These are phyloP conservation scores for Serrognathus titanus DNA, from an alignment of 2,888 invertebrate genomes.

Conservation along the genomic window DNA sequence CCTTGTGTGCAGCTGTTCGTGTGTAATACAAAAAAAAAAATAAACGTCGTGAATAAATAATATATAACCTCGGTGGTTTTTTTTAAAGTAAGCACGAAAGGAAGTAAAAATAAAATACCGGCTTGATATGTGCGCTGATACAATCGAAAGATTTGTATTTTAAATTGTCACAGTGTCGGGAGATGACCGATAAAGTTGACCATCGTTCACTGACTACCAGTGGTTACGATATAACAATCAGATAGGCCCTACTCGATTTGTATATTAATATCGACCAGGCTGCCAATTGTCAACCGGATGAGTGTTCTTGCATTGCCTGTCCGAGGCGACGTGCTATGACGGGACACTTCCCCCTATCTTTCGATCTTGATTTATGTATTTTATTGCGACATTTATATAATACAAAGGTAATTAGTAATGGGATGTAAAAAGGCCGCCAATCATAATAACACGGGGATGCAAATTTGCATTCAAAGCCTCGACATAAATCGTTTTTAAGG, in stretches of 20 bases:
- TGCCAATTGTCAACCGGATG: slow-evolving; percentile 19
- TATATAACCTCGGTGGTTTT: too few species aligned
- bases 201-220: too few species aligned
- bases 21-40: too few species aligned
- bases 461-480: slow-evolving; percentile 37
- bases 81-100: too few species aligned
- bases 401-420: not conserved
- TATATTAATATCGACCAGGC: slow-evolving; percentile 22
- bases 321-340: not conserved
- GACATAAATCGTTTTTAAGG: slow-evolving; percentile 41
- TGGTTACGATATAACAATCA: slow-evolving; percentile 18
- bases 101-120: too few species aligned
- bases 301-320: too few species aligned
- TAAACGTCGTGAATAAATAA: too few species aligned
- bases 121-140: too few species aligned
- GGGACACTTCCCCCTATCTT: too few species aligned
- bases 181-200: slow-evolving; percentile 18
- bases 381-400: not conserved
- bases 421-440: too few species aligned
- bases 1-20: too few species aligned
- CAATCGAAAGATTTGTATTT: slow-evolving; percentile 19
- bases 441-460: slow-evolving; percentile 20
- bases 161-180: slow-evolving; percentile 27
- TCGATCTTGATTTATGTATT: too few species aligned
- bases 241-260: slow-evolving; percentile 21